phyloP scores from a whole-genome alignment of 2,113 vertebrate species.

The Smithornis capensis region DNA sequence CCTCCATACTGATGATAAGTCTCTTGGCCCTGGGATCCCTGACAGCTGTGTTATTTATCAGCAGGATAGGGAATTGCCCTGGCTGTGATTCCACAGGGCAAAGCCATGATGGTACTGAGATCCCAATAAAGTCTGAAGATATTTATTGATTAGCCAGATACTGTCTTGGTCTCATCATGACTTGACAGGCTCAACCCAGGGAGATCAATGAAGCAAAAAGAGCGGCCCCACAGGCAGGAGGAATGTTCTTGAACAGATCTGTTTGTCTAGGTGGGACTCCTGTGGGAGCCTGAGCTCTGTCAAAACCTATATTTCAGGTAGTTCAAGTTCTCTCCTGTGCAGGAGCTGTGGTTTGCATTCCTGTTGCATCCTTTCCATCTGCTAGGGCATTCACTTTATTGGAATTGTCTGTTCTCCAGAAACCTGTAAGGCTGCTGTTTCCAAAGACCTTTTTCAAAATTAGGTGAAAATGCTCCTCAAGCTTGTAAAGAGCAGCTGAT shows the following conservation, averaged over 20 bases:
- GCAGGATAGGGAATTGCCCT: not conserved
- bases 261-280: not conserved
- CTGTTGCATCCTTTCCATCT: not conserved
- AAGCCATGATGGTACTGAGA: not conserved
- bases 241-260: accelerated
- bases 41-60: not conserved
- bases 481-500: not conserved
- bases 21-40: not conserved
- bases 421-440: not conserved
- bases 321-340: not conserved
- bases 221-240: not conserved
- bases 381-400: not conserved
- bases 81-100: not conserved
- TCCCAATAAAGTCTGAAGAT: not conserved
- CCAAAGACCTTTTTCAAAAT: not conserved
- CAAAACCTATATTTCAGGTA: not conserved
- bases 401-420: not conserved
- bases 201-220: not conserved
- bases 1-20: accelerated
- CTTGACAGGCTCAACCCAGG: not conserved
- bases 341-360: not conserved
- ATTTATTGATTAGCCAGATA: not conserved
- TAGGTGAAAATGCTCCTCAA: not conserved
- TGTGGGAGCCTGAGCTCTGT: not conserved
- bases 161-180: accelerated